Percentiles rank a stretch among this genome's conserved stretches.
Conservation (phyloP, 2,113 vertebrate genomes). For the Lynx canadensis region DNA sequence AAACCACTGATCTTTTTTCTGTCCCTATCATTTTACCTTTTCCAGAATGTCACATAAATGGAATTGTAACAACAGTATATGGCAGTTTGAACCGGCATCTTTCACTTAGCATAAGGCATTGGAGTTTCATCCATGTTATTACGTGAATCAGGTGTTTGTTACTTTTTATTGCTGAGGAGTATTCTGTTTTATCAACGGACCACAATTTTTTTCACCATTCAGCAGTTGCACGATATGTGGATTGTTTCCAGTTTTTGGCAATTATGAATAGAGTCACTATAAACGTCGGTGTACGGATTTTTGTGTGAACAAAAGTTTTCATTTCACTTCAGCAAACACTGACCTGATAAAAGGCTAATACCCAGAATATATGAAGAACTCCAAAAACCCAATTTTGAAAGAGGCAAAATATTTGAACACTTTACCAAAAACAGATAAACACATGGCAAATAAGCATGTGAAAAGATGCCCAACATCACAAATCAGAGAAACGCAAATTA, state of each 20-base stretch:
- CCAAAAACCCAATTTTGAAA: conserved; percentile 11
- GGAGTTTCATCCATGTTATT: not conserved
- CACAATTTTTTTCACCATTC: conserved; percentile 19
- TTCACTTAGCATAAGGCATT: conserved; percentile 26
- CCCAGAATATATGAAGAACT: not conserved
- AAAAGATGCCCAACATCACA: not conserved
- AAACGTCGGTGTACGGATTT: conserved; percentile 1
- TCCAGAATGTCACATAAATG: not conserved
- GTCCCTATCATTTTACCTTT: not conserved
- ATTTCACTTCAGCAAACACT: conserved; percentile 35
- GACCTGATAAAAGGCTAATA: conserved; percentile 18
- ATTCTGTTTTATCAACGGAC: conserved; percentile 23
- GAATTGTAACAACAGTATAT: not conserved
- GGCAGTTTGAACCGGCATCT: not conserved
- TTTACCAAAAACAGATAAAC: not conserved
- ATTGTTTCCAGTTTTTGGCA: conserved; percentile 11
- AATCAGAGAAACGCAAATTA: conserved; percentile 2
- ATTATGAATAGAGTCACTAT: conserved; percentile 20
- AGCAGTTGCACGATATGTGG: not conserved
- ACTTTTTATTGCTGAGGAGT: conserved; percentile 23
- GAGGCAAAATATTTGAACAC: conserved; percentile 29
- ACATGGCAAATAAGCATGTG: not conserved
- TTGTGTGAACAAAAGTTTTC: conserved; percentile 25
- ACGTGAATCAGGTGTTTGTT: not conserved
- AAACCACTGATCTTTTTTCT: conserved; percentile 31